Base-by-base conservation (phyloP, 2,888 invertebrate genomes). In the Peribatodes rhomboidaria region DNA sequence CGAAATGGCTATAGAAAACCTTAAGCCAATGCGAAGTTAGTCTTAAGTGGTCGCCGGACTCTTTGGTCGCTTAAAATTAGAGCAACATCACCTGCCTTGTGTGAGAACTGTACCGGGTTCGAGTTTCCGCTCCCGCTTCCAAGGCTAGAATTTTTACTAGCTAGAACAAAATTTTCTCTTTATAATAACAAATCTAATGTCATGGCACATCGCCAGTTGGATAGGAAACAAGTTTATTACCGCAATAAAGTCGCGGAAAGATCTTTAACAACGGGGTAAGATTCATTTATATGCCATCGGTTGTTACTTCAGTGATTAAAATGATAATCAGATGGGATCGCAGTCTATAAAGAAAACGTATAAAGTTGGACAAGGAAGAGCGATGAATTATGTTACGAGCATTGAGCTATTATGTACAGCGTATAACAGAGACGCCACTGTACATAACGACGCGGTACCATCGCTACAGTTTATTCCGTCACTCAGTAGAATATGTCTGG, bases 111-210 rank as follows among this genome's bases (percentile, higher is more conserved):
- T 35, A 35, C 1, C 41, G 16, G 14, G 41, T 1, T 41, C 13
- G 7, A 41, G n/a, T 41, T 41, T 16, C 41, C n/a, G n/a, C 4
- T n/a, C 37, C 6, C 0, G 8, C n/a, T 22, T 46, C 22, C 13
- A 22, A 22, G 6, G 46, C 22, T 16, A 22, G 14, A 54, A 27
- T 35, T 20, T 50, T 50, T n/a, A 18, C 50, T 8, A 35, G 35
- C 16, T 7, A 27, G n/a, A 13, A 18, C 7, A 50, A 50, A 50
- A 16, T 33, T 41, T 39, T 14, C 33, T 44, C 44, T 55, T 55
- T 55, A 44, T 55, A 55, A 55, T 55, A 55, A 44, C 55, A 55
- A 55, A 55, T 55, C 33, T 55, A 55, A 55, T 55, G 44, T 44
- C n/a, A 55, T 55, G 55, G 55, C 55, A 55, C 42, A 14, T 44